Conservation (phyloP, 2,888 invertebrate species). For the Stratiomys singularior region DNA sequence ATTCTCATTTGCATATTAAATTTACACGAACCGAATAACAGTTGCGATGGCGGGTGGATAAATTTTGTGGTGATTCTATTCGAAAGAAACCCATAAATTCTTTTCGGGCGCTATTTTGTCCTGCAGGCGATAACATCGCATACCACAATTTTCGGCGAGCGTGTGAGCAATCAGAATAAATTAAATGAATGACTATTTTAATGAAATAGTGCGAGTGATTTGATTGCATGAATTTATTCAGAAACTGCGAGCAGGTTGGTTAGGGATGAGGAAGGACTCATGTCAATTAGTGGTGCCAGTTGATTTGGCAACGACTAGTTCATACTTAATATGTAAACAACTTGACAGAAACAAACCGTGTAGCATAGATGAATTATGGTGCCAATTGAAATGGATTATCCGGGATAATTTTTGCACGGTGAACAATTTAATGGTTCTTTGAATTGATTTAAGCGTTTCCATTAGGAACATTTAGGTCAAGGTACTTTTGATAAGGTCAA, state of each 20-base stretch:
- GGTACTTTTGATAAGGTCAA: background rate
- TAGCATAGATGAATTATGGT: slow-evolving; percentile 25
- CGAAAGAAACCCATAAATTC: background rate
- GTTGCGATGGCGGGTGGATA: background rate
- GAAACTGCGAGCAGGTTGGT: background rate
- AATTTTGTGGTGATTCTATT: background rate
- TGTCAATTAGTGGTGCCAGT: slow-evolving; percentile 11
- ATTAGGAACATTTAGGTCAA: slow-evolving; percentile 31
- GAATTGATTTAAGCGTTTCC: background rate
- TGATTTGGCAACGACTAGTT: background rate
- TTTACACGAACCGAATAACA: slow-evolving; percentile 19
- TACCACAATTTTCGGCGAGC: slow-evolving; percentile 19
- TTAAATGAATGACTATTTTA: slow-evolving; percentile 29
- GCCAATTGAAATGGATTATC: slow-evolving; percentile 44
- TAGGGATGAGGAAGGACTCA: background rate
- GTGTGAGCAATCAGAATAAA: slow-evolving; percentile 43
- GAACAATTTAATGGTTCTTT: slow-evolving; percentile 37
- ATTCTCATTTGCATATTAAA: slow-evolving; percentile 41
- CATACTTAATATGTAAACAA: background rate
- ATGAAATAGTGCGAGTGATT: slow-evolving; percentile 32
- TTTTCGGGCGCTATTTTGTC: slow-evolving; percentile 16
- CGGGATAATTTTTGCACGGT: slow-evolving; percentile 34
- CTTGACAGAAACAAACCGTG: slow-evolving; percentile 9
- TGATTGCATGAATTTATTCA: background rate
- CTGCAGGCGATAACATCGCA: slow-evolving; percentile 31